Evolutionary conservation across 1,140 invertebrate species (phyloP), one percentile per base, ranked within the genome.

Genomic region (Metopolophium dirhodum): DNA sequence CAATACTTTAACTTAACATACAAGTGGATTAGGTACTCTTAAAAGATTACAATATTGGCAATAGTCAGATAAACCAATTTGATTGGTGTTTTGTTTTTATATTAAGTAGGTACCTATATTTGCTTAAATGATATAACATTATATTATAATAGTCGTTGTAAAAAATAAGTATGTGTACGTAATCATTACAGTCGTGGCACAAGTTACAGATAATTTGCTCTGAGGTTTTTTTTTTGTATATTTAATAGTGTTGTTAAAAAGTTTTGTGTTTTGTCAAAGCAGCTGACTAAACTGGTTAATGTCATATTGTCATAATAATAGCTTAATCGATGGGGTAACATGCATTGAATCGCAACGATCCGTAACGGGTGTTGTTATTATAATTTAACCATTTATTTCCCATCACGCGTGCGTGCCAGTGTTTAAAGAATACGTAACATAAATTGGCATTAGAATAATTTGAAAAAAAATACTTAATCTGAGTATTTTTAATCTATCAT

Each of bases 271-370:
- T 86, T 86, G 14, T 86, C 23, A 18, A 86, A 86, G 26, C 45
- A 47, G 26, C n/a, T 77, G n/a, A 47, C 85, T 86, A 86, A 86
- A 86, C 37, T 41, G 45, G 49, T 90, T 90, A 57, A 90, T 90
- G 47, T 90, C 88, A 57, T 90, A 49, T 22, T 88, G 47, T 88
- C n/a, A 35, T 88, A 88, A 54, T 54, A 88, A 88, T 41, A 26
- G 89, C 37, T 14, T 68, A 90, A 90, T 90, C 89, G 89, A 90
- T 90, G 35, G 57, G 89, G 89, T 90, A 54, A 26, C 89, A 61
- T 68, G 89, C 89, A 61, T 90, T 90, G 89, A 90, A 45, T 37
- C 41, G 89, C 57, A 90, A 41, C 89, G 89, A 90, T 45, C 89
- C 89, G 54, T 90, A 57, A 90, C 88, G 54, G 88, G 49, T 57